Percentiles rank a stretch among this genome's conserved stretches.
These are phyloP conservation scores for Meandrina meandrites DNA, from an alignment of 92 coral and sea anemone genomes.

Conservation along the genomic window DNA sequence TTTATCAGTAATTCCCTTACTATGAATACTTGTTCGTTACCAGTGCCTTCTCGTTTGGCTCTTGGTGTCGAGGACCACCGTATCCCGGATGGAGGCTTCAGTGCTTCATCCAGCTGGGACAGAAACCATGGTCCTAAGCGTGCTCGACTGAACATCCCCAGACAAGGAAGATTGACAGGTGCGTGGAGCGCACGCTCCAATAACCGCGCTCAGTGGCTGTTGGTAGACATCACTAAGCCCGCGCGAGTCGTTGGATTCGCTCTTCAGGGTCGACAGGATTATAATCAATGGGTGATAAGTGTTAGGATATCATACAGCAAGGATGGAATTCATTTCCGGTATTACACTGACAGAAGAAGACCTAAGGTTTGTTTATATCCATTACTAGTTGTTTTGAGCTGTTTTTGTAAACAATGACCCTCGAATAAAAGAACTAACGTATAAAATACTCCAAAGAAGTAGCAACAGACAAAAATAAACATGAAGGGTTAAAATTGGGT, in stretches of 20 bases:
- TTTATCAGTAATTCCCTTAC: too few species aligned
- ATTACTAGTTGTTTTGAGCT: too few species aligned
- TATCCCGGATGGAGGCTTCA: conserved; percentile 67
- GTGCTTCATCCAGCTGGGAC: conserved; percentile 62
- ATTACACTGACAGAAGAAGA: conserved; percentile 49
- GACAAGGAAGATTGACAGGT: conserved; percentile 43
- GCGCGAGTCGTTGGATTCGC: conserved; percentile 58
- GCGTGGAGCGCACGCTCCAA: conserved; percentile 71
- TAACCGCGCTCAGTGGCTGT: conserved; percentile 76
- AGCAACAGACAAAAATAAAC: too few species aligned
- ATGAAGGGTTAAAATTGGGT: background rate
- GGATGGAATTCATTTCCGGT: conserved; percentile 53
- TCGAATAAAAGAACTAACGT: too few species aligned
- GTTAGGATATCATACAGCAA: conserved; percentile 57
- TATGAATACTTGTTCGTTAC: background rate
- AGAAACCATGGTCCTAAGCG: conserved; percentile 56
- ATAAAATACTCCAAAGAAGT: too few species aligned
- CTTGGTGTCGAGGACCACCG: conserved; percentile 77
- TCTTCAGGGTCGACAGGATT: conserved; percentile 72
- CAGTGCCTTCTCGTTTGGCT: conserved; percentile 43
- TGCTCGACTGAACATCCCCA: conserved; percentile 57
- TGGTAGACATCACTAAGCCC: conserved; percentile 57
- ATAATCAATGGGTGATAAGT: conserved; percentile 66
- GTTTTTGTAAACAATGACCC: too few species aligned
- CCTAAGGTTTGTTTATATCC: conserved; percentile 48